Conservation (phyloP, 1,140 invertebrate genomes). For the Drosophila tsacasi region DNA sequence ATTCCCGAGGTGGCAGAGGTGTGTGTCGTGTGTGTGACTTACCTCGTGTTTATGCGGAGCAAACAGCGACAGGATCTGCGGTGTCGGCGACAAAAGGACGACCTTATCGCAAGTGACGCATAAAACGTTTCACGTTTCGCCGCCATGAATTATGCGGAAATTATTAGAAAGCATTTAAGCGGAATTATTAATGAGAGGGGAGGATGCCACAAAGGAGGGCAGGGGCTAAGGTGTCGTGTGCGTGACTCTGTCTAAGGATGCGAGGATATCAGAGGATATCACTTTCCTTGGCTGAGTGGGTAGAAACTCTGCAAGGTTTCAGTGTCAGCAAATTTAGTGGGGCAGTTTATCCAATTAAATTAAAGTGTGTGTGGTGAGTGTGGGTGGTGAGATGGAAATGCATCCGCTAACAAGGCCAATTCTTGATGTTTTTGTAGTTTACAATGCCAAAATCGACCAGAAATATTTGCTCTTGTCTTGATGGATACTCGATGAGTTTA, state of each 20-base stretch:
- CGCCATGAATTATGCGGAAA: slow-evolving; percentile 81
- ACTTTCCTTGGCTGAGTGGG: not conserved
- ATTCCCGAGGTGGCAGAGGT: slow-evolving; percentile 39
- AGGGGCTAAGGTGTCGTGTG: slow-evolving; percentile 24
- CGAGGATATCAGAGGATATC: slow-evolving; percentile 8
- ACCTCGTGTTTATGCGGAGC: slow-evolving; percentile 57
- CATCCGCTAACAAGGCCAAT: slow-evolving; percentile 15
- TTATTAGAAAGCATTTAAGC: slow-evolving; percentile 83
- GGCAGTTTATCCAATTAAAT: slow-evolving; percentile 17
- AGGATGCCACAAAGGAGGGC: slow-evolving; percentile 5
- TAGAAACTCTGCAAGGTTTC: slow-evolving; percentile 1
- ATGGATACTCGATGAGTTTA: not conserved
- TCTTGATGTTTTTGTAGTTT: slow-evolving; percentile 31
- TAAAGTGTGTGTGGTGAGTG: not conserved
- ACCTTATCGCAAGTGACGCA: slow-evolving; percentile 76
- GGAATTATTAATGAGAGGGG: slow-evolving; percentile 76
- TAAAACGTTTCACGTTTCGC: slow-evolving; percentile 73
- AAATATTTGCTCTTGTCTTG: slow-evolving; percentile 26
- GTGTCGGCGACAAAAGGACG: slow-evolving; percentile 50
- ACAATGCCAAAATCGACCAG: slow-evolving; percentile 29
- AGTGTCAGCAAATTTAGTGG: slow-evolving; percentile 18
- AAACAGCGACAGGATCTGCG: slow-evolving; percentile 58
- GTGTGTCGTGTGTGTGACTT: slow-evolving; percentile 13
- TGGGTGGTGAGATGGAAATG: not conserved
- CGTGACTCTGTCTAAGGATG: slow-evolving; percentile 20